A percentile compares a stretch with the other conserved stretches of the same genome.
Evolutionary conservation across 2,888 invertebrate genomes (phyloP).

Genomic region (Pandemis cinnamomeana): DNA sequence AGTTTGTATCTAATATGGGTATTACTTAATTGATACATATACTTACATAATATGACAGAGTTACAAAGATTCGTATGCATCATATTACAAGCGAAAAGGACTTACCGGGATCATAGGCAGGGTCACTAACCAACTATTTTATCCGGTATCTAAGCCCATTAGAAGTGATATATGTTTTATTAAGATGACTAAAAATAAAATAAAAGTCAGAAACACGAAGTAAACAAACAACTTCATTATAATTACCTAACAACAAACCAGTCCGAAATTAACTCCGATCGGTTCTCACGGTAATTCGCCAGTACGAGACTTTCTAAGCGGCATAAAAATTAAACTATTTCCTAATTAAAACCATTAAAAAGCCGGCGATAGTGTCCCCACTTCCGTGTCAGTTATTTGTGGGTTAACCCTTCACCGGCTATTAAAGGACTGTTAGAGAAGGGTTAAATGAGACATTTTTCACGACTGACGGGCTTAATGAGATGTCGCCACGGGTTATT

Average conservation of each 20-base stretch:
- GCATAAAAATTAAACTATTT: constrained; percentile 81
- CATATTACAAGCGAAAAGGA: too few species aligned
- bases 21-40: too few species aligned
- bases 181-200: neutral
- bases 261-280: constrained; percentile 46
- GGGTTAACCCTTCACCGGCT: constrained; percentile 81
- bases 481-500: constrained; percentile 81
- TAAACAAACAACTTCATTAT: neutral
- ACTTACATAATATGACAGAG: too few species aligned
- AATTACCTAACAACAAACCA: constrained; percentile 15
- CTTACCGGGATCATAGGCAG: too few species aligned
- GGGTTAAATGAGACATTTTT: constrained; percentile 84
- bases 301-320: constrained; percentile 57
- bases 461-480: constrained; percentile 82
- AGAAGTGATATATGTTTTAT: too few species aligned
- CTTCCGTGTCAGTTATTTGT: constrained; percentile 82
- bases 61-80: too few species aligned
- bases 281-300: constrained; percentile 78
- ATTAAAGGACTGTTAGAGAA: constrained; percentile 70
- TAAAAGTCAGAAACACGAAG: neutral
- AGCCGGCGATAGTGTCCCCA: constrained; percentile 67
- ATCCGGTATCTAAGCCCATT: neutral
- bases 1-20: too few species aligned
- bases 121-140: too few species aligned
- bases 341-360: constrained; percentile 84